A percentile compares a stretch with the other conserved stretches of the same genome.
These are phyloP conservation scores for Dynastes grantii DNA, from an alignment of 2,888 invertebrate species.

Conservation along the genomic window DNA sequence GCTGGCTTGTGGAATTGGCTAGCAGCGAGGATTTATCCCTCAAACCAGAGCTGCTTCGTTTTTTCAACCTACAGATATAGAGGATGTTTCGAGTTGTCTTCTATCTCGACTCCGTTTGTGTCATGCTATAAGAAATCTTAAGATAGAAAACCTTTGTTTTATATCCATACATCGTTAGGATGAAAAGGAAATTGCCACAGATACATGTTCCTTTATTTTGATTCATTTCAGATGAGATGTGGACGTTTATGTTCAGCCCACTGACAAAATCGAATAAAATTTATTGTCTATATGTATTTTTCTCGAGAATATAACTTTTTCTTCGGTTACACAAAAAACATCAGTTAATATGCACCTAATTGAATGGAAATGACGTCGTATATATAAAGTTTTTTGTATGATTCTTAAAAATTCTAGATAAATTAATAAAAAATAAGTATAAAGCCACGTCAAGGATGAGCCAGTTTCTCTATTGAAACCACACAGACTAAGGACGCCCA, in stretches of 20 bases:
- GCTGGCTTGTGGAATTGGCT: conserved; percentile 26
- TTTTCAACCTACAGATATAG: conserved; percentile 5
- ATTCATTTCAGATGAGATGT: conserved; percentile 34
- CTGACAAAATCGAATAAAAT: conserved; percentile 33
- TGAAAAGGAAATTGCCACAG: conserved; percentile 42
- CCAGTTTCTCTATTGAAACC: no score
- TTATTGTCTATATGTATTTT: conserved; percentile 6
- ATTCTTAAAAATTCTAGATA: no score
- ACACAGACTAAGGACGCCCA: no score
- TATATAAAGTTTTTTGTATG: no score
- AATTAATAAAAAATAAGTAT: no score
- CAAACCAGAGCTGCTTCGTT: conserved; percentile 22
- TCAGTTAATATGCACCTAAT: not conserved
- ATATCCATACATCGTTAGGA: conserved; percentile 29
- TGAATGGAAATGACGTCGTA: no score
- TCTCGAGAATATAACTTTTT: no score
- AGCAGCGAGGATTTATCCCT: conserved; percentile 33
- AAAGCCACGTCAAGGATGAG: no score
- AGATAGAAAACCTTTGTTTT: conserved; percentile 42
- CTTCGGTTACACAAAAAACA: not conserved
- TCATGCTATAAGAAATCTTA: conserved; percentile 36
- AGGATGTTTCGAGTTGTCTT: conserved; percentile 27
- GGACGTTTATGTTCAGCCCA: conserved; percentile 14
- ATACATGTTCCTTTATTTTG: conserved; percentile 42
- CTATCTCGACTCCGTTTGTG: conserved; percentile 35